These are phyloP conservation scores for Drosophila villosipedis DNA, from an alignment of 2,888 invertebrate genomes.

Conservation along the genomic window DNA sequence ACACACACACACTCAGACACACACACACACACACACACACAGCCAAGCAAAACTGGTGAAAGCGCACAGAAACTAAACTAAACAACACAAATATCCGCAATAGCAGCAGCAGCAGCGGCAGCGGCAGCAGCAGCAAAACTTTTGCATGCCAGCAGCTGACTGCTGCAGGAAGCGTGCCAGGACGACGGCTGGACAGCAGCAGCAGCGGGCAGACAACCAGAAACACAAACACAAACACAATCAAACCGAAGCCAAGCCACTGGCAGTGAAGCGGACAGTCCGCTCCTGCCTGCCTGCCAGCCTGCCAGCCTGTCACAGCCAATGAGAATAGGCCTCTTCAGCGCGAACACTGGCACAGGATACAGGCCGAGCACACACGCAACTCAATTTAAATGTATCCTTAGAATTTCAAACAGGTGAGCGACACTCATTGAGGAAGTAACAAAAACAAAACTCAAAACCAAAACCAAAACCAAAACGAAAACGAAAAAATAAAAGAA, in stretches of 20 bases:
- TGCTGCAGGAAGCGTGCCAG: constrained; percentile 73
- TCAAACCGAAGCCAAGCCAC: constrained; percentile 7
- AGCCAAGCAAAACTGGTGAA: constrained; percentile 33
- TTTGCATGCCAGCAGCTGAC: constrained; percentile 72
- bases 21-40: constrained; percentile 18
- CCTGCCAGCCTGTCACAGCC: constrained; percentile 52
- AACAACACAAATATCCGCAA: constrained; percentile 56
- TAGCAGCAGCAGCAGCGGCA: constrained; percentile 20
- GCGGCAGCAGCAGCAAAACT: constrained; percentile 40
- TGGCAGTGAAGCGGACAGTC: constrained; percentile 53
- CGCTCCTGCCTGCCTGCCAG: constrained; percentile 36
- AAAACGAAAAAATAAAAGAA: background rate
- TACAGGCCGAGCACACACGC: constrained; percentile 65
- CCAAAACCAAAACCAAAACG: background rate
- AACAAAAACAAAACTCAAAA: constrained; percentile 15
- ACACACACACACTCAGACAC: constrained; percentile 17
- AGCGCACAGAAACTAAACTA: constrained; percentile 42
- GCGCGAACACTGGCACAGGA: constrained; percentile 65
- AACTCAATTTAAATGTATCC: constrained; percentile 78
- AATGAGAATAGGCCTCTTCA: constrained; percentile 66
- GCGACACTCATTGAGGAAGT: constrained; percentile 59
- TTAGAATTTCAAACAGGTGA: constrained; percentile 80
- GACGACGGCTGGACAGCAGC: constrained; percentile 28
- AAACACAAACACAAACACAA: constrained; percentile 3
- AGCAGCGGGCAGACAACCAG: background rate